Evolutionary conservation across 2,113 vertebrate genomes (phyloP).

Genomic region (Cavia porcellus): DNA sequence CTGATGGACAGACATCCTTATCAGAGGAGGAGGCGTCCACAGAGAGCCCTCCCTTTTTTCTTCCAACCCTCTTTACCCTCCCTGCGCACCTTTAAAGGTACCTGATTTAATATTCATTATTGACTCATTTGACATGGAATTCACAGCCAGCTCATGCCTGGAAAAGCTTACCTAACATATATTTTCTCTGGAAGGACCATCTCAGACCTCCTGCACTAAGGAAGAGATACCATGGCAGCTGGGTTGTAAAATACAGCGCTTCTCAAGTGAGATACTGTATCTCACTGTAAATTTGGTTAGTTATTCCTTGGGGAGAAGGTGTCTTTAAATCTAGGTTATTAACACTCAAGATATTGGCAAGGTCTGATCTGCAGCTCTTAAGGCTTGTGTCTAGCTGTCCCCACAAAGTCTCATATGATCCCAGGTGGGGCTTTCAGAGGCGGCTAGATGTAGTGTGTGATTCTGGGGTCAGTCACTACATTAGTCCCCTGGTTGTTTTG

Average conservation of each 20-base stretch:
- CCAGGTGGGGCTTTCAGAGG: background rate
- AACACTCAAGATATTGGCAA: background rate
- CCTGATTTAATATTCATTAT: background rate
- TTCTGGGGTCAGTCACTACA: background rate
- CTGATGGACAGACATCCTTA: background rate
- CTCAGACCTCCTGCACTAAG: background rate
- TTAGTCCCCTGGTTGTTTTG: background rate
- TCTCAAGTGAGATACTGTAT: background rate
- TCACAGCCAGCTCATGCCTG: background rate
- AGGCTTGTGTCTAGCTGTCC: background rate
- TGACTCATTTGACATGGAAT: background rate
- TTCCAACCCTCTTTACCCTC: background rate
- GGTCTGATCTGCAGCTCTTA: background rate
- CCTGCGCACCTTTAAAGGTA: background rate
- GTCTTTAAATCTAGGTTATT: background rate
- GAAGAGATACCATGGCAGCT: background rate
- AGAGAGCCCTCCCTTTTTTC: background rate
- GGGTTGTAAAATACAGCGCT: background rate
- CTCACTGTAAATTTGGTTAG: background rate
- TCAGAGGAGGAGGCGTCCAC: background rate
- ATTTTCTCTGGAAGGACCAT: background rate
- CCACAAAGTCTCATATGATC: background rate
- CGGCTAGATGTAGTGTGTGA: background rate
- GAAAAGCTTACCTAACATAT: background rate
- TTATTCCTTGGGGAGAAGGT: background rate